Conservation (phyloP, 2,797 vertebrate species). For the Gallinago nigripennis region DNA sequence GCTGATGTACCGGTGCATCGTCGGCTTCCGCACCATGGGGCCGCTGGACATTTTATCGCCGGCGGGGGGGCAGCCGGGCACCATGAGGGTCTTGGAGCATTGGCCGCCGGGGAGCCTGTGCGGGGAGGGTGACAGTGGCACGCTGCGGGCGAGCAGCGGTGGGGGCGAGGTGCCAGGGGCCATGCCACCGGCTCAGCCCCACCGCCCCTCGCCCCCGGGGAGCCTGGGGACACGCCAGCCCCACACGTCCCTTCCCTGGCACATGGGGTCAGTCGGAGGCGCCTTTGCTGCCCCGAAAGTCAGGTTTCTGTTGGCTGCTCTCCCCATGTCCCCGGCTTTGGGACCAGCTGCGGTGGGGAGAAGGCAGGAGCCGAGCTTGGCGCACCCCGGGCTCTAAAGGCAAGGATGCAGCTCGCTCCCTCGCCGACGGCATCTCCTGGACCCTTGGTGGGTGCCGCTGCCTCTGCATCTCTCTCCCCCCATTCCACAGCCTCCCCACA, state of each 20-base stretch:
- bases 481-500: not conserved
- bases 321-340: rapidly evolving
- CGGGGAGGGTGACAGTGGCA: not conserved
- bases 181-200: rapidly evolving
- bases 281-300: not conserved
- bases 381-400: rapidly evolving
- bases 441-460: not conserved
- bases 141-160: not conserved
- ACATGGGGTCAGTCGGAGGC: not conserved
- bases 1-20: conserved; percentile 88
- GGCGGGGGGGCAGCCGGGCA: conserved; percentile 76
- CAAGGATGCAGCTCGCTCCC: rapidly evolving
- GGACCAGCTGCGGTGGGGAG: not conserved
- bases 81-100: conserved; percentile 79
- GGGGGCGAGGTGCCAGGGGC: not conserved
- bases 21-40: conserved; percentile 81
- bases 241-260: rapidly evolving
- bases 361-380: not conserved
- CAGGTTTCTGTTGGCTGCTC: not conserved
- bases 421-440: not conserved
- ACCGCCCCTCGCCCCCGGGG: rapidly evolving
- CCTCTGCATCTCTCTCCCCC: not conserved
- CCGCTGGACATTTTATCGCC: conserved; percentile 80
- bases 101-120: conserved; percentile 68
- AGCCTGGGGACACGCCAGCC: rapidly evolving